Base-by-base conservation (phyloP, 2,797 vertebrate genomes). In the Strix occidentalis region DNA sequence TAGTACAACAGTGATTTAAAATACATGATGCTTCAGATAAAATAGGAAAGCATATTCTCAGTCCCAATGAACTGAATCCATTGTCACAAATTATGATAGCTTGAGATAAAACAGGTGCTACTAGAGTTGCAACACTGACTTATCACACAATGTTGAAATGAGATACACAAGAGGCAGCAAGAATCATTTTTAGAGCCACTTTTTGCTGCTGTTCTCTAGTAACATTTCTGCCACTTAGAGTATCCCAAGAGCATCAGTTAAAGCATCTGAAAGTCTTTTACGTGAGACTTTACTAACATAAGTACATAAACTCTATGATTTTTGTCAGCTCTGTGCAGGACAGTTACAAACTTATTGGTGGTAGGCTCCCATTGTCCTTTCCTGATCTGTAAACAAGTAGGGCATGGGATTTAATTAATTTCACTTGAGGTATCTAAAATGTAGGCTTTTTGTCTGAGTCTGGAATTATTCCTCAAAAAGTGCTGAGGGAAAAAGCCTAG, bases 1-100 rank as follows among this genome's bases (percentile, higher is more conserved):
- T 39, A 16, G 15, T 50, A 50, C 13, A 84, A 31, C 26, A 74
- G 23, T 51, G 25, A 69, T 93, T 91, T 61, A 26, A 90, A 84
- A 51, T 58, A 65, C 41, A 45, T 1, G 12, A 29, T 53, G 37
- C 8, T 88, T 93, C 80, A 76, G 46, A 63, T 43, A 35, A 71
- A 84, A 61, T 16, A 45, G 16, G 33, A 76, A 76, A 46, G 76
- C 0, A 1, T 41, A 37, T 63, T 82, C 37, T 91, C 43, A 76
- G 50, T 58, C 35, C 25, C 39, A 43, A 17, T 41, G 39, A 70
- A 79, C 24, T 51, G 25, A 89, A 76, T 41, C 26, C 19, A 29
- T 84, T 94, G 90, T 93, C 92, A 95, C 54, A 90, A 95, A 78
- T 96, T 94, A 90, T 29, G 39, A 58, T 16, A 82, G 6, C 35